phyloP scores from a whole-genome alignment of 2,888 invertebrate genomes.

The Abrostola triplasia region DNA sequence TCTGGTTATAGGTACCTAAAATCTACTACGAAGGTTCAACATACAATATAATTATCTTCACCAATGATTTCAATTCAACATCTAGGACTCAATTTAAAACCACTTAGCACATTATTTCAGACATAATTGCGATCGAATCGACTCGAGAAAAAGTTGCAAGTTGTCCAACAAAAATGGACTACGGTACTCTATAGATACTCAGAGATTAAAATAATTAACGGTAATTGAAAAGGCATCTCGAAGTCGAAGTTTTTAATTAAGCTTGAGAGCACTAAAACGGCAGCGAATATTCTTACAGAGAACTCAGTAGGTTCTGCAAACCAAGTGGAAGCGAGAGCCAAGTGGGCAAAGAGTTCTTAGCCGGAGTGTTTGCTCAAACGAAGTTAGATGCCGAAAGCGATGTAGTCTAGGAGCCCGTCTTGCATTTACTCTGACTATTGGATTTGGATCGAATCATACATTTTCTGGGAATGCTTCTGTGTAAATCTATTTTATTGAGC shows the following conservation, averaged over 20 bases:
- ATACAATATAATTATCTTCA: not conserved
- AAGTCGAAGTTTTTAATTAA: constrained; percentile 63
- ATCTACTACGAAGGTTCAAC: too few relatives aligned
- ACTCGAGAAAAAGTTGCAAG: not conserved
- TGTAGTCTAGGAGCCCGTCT: constrained; percentile 64
- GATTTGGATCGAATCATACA: constrained; percentile 71
- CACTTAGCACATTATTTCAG: not conserved
- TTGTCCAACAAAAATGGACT: constrained; percentile 20
- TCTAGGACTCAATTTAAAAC: not conserved
- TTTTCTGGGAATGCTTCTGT: constrained; percentile 45
- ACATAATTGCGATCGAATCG: not conserved
- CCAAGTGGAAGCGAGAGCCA: constrained; percentile 69
- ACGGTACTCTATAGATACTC: constrained; percentile 16
- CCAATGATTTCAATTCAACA: not conserved
- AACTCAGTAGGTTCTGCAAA: constrained; percentile 63
- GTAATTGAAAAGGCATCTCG: constrained; percentile 51
- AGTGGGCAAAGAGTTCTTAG: constrained; percentile 72
- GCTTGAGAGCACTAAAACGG: constrained; percentile 55
- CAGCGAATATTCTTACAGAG: constrained; percentile 58
- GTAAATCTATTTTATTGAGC: constrained; percentile 44
- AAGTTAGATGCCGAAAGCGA: constrained; percentile 74
- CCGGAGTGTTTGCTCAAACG: constrained; percentile 74
- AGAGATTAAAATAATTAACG: constrained; percentile 46
- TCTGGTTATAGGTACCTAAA: too few relatives aligned
- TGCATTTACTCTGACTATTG: constrained; percentile 74